Evolutionary conservation across 2,888 invertebrate genomes (phyloP), one percentile per base, ranked within the genome.

Genomic region (Autographa pulchrina): DNA sequence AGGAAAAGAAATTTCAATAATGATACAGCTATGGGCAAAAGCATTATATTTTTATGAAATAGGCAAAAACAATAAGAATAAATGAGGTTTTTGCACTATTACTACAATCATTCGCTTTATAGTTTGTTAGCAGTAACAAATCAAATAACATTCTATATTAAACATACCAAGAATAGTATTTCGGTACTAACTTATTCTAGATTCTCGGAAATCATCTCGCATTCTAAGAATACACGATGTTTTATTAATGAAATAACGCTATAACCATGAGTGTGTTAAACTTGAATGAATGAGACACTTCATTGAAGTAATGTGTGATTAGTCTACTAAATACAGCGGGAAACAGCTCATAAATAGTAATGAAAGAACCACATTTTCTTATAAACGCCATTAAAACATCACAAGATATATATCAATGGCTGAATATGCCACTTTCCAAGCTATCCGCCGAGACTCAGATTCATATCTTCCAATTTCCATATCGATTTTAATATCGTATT

Each of bases 401-500:
- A 72, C 71, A 64, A 68, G 54, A 68, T 69, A 61, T 32, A 65
- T 61, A 70, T 65, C 35, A 63, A 43, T 62, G 62, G 48, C 62
- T 66, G 68, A 67, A 72, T 31, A 73, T 69, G 64, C 11, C 69
- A 62, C 52, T 70, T 68, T 25, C 62, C 48, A 41, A 62, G 75
- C 48, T 56, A 31, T 65, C 58, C 48, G 67, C 41, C 67, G 70
- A 58, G 65, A 80, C 79, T 72, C 64, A 66, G 68, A 81, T 77
- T 77, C 62, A 64, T 62, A 72, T 70, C 68, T 72, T 72, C 18
- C 60, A 75, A 76, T 75, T 66, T 73, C 71, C 65, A 78, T 81
- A 71, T 76, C 73, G 58, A 80, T 74, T 80, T 75, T 73, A 73
- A 81, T 72, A 84, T 72, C 68, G 61, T 68, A 75, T 73, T 43